Conservation (phyloP, 2,888 invertebrate species). For the Pollenia griseotomentosa region DNA sequence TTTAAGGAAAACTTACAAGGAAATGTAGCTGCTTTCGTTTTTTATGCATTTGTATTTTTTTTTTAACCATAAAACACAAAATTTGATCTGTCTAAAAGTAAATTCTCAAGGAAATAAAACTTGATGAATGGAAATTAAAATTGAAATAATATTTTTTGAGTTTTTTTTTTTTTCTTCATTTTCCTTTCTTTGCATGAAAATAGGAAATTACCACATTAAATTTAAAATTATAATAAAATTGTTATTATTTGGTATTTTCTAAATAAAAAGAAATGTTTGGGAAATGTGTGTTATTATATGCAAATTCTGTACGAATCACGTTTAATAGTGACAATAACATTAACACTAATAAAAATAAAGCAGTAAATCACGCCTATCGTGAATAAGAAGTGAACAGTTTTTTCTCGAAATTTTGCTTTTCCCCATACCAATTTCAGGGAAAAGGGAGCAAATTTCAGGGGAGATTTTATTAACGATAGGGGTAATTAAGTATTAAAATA, state of each 20-base stretch:
- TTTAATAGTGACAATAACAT: no score
- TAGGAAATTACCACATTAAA: conserved; percentile 23
- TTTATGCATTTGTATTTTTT: conserved; percentile 3
- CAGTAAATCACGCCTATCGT: no score
- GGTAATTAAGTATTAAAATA: no score
- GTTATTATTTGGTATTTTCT: background rate
- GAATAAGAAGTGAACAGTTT: no score
- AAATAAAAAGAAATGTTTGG: no score
- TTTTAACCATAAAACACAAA: conserved; percentile 31
- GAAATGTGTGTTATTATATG: no score
- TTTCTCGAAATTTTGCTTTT: no score
- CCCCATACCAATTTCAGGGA: no score
- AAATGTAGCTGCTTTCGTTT: conserved; percentile 14
- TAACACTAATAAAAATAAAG: no score
- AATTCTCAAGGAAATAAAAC: conserved; percentile 55
- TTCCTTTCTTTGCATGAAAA: background rate
- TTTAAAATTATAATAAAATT: background rate
- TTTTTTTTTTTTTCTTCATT: background rate
- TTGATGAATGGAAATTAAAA: conserved; percentile 21
- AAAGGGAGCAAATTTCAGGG: no score
- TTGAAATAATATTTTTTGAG: background rate
- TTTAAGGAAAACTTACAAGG: background rate
- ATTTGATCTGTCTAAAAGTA: conserved; percentile 9
- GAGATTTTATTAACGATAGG: no score
- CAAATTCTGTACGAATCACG: no score